A percentile compares a stretch with the other conserved stretches of the same genome.
Evolutionary conservation across 2,113 vertebrate species (phyloP).

Genomic region (Rhizomys pruinosus): DNA sequence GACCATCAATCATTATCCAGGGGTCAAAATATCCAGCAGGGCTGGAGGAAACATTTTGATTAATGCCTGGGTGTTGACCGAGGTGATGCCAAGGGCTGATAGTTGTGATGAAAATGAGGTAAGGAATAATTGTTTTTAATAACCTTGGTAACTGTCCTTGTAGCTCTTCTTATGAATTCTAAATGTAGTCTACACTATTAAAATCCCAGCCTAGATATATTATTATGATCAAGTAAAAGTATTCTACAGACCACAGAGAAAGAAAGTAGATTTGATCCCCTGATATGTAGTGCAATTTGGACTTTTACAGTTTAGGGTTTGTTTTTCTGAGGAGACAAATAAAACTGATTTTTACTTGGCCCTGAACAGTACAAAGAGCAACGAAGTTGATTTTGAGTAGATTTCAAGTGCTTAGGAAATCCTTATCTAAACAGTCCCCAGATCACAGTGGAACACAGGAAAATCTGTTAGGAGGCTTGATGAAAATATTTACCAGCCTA

Average conservation of each 20-base stretch:
- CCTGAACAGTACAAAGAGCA: not conserved
- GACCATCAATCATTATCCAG: slow-evolving; percentile 78
- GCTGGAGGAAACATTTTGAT: slow-evolving; percentile 81
- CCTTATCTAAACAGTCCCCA: not conserved
- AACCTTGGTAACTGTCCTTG: slow-evolving; percentile 81
- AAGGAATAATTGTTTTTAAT: slow-evolving; percentile 81
- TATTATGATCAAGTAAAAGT: not conserved
- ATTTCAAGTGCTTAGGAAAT: slow-evolving; percentile 47
- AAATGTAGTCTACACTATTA: slow-evolving; percentile 71
- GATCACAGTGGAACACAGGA: not conserved
- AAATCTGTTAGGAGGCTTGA: slow-evolving; percentile 16
- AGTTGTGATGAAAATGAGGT: slow-evolving; percentile 73
- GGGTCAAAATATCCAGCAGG: slow-evolving; percentile 73
- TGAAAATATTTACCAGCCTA: not conserved
- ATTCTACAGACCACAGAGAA: not conserved
- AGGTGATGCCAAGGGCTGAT: slow-evolving; percentile 54
- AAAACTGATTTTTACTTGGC: slow-evolving; percentile 35
- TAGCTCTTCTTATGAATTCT: slow-evolving; percentile 75
- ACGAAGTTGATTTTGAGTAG: slow-evolving; percentile 23
- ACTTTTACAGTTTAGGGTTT: not conserved
- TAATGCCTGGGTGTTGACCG: slow-evolving; percentile 80
- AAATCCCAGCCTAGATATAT: slow-evolving; percentile 59
- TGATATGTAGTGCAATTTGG: not conserved
- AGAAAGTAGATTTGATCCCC: not conserved
- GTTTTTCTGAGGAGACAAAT: not conserved